A percentile compares a stretch with the other conserved stretches of the same genome.
These are phyloP conservation scores for Dendrolimus pini DNA, from an alignment of 2,888 invertebrate species.

Conservation along the genomic window DNA sequence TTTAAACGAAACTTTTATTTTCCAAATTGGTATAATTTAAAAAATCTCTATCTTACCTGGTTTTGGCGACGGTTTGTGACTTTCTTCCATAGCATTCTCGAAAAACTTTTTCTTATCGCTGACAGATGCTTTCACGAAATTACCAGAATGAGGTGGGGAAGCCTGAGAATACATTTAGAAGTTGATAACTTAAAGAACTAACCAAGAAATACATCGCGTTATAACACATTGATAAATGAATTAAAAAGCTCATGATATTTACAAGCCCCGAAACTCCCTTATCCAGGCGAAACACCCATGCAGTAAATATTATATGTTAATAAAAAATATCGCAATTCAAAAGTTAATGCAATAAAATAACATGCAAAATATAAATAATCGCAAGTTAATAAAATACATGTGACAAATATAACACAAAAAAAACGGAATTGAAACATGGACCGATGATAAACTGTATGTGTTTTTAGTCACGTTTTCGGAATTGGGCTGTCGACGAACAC, in stretches of 20 bases:
- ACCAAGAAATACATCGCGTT: neutral
- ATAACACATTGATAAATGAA: constrained; percentile 32
- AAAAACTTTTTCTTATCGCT: constrained; percentile 97
- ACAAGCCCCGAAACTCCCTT: constrained; percentile 61
- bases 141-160: constrained; percentile 83
- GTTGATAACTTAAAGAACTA: neutral
- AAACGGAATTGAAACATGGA: constrained; percentile 43
- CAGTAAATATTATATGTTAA: constrained; percentile 50
- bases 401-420: constrained; percentile 46
- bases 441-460: constrained; percentile 45
- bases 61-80: constrained; percentile 89
- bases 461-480: constrained; percentile 47
- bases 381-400: constrained; percentile 57
- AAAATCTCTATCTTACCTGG: constrained; percentile 75
- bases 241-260: constrained; percentile 66
- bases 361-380: constrained; percentile 71
- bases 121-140: constrained; percentile 89
- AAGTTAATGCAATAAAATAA: constrained; percentile 40
- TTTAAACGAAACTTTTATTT: neutral
- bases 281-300: constrained; percentile 68
- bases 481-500: constrained; percentile 69
- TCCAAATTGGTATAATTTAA: neutral
- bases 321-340: constrained; percentile 32
- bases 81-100: constrained; percentile 96
- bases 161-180: constrained; percentile 42